phyloP scores from a whole-genome alignment of 35 echinoderm and acorn worm genomes.

The Anneissia japonica region DNA sequence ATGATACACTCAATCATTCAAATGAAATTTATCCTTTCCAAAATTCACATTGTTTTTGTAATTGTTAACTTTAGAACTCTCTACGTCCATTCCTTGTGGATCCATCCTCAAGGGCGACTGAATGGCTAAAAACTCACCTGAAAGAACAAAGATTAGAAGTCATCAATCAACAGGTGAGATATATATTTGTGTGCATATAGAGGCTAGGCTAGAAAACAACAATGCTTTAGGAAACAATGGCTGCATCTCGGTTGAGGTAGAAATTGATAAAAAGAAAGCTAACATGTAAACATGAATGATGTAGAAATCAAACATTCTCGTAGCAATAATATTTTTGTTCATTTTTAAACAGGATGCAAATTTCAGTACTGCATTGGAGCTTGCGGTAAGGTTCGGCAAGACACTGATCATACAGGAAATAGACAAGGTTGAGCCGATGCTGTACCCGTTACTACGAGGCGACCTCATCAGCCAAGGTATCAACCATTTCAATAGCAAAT shows the following conservation, averaged over 20 bases:
- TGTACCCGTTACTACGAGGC: slow-evolving; percentile 78
- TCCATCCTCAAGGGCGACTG: slow-evolving; percentile 90
- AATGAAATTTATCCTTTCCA: neutral
- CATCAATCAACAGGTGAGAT: slow-evolving; percentile 82
- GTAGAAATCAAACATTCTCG: too few relatives aligned
- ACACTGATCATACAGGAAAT: slow-evolving; percentile 96
- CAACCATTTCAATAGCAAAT: neutral
- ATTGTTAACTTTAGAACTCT: slow-evolving; percentile 53
- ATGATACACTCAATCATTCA: neutral
- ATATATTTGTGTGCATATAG: too few relatives aligned
- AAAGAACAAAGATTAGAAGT: slow-evolving; percentile 85
- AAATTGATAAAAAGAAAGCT: too few relatives aligned
- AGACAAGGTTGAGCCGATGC: slow-evolving; percentile 87
- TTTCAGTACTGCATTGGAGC: slow-evolving; percentile 80
- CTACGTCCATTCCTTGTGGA: slow-evolving; percentile 88
- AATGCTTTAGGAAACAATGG: too few relatives aligned
- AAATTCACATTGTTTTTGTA: neutral
- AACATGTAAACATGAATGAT: too few relatives aligned
- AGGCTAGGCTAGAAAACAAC: too few relatives aligned
- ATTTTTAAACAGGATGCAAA: slow-evolving; percentile 70
- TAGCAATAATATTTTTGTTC: too few relatives aligned
- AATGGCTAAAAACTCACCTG: slow-evolving; percentile 89
- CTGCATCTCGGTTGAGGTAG: too few relatives aligned
- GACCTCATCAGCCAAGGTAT: slow-evolving; percentile 98
- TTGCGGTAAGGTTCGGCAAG: slow-evolving; percentile 94